These are phyloP conservation scores for Zaprionus ornatus DNA, from an alignment of 1,140 invertebrate species.

Conservation along the genomic window DNA sequence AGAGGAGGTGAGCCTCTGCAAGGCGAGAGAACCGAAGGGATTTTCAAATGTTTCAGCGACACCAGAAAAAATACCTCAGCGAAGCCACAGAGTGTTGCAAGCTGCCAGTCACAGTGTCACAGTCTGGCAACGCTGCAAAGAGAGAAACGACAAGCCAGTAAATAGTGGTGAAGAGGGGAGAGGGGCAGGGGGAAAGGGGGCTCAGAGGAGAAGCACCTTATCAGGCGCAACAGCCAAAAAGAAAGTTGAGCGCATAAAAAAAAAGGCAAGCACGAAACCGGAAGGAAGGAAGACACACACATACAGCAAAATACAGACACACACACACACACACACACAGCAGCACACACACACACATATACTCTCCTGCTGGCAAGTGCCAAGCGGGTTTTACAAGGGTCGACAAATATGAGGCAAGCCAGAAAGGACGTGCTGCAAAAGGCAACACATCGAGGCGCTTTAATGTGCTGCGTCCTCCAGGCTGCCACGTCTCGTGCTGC, in stretches of 20 bases:
- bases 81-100: conserved; percentile 29
- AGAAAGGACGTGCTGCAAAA: conserved; percentile 55
- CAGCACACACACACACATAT: conserved; percentile 17
- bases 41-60: background rate
- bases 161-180: background rate
- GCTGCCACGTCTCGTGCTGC: conserved; percentile 2
- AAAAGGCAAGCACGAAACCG: conserved; percentile 66
- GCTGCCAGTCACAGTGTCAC: background rate
- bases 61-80: background rate
- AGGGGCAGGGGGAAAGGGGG: background rate
- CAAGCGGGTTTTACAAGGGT: conserved; percentile 79
- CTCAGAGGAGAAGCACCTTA: conserved; percentile 16
- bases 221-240: conserved; percentile 46
- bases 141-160: background rate
- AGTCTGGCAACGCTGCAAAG: conserved; percentile 49
- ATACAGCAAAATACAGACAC: conserved; percentile 30
- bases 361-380: conserved; percentile 48
- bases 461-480: conserved; percentile 44
- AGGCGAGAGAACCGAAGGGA: background rate
- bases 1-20: no score
- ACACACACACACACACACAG: conserved; percentile 19
- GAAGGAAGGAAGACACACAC: conserved; percentile 76
- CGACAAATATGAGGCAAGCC: conserved; percentile 74
- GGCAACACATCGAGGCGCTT: conserved; percentile 72
- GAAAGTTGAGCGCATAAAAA: conserved; percentile 17